Conservation (phyloP, 2,888 invertebrate species). For the Chaetogeoica ovagalla region DNA sequence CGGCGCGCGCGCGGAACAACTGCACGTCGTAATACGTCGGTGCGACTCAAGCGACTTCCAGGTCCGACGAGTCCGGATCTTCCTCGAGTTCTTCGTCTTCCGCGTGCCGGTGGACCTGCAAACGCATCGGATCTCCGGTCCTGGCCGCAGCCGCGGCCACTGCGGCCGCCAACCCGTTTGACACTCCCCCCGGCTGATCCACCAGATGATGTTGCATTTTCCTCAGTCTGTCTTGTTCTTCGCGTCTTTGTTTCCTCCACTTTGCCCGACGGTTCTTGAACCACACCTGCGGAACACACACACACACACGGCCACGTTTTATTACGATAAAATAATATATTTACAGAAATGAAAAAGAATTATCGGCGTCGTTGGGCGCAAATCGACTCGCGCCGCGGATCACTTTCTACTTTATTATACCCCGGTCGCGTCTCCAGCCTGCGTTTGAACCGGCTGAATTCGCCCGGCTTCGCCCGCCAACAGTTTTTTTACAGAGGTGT, state of each 20-base stretch:
- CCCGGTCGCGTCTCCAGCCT: too few relatives aligned
- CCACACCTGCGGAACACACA: conserved; percentile 77
- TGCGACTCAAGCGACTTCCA: conserved; percentile 51
- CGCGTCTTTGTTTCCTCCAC: conserved; percentile 94
- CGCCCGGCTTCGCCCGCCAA: too few relatives aligned
- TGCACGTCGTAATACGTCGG: background rate
- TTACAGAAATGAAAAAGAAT: too few relatives aligned
- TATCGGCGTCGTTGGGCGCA: too few relatives aligned
- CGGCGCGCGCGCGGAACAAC: background rate
- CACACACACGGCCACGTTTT: too few relatives aligned
- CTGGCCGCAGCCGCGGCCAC: conserved; percentile 41
- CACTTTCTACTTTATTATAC: too few relatives aligned
- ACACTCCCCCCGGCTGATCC: conserved; percentile 59
- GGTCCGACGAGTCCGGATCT: conserved; percentile 58
- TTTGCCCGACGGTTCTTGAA: conserved; percentile 94
- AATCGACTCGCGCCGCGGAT: too few relatives aligned
- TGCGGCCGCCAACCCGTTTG: conserved; percentile 37
- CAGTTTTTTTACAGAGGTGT: too few relatives aligned
- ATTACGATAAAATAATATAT: too few relatives aligned
- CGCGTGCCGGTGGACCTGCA: conserved; percentile 24
- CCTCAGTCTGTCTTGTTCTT: conserved; percentile 78
- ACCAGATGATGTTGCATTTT: conserved; percentile 80
- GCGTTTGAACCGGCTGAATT: too few relatives aligned
- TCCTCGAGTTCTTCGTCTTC: conserved; percentile 56
- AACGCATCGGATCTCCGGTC: conserved; percentile 29